phyloP scores from a whole-genome alignment of 1,140 invertebrate genomes.

The Drosophila pseudoobscura region DNA sequence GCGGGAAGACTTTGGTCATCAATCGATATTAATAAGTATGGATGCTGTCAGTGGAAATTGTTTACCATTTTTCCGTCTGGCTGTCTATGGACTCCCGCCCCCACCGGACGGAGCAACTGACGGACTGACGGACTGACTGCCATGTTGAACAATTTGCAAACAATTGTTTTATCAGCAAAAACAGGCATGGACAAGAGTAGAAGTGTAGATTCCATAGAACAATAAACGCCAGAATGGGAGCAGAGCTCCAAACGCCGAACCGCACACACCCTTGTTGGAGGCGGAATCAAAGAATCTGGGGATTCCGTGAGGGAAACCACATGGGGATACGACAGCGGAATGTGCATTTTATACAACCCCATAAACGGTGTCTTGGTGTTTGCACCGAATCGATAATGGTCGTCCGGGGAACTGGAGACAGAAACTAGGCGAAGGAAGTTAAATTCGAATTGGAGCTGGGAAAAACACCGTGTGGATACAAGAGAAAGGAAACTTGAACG shows the following conservation, averaged over 20 bases:
- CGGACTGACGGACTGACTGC: constrained; percentile 34
- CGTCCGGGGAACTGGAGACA: no score
- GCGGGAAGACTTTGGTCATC: constrained; percentile 49
- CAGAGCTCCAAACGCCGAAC: background rate
- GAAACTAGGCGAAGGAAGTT: no score
- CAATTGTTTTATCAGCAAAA: constrained; percentile 65
- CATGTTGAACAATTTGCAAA: constrained; percentile 65
- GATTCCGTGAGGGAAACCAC: no score
- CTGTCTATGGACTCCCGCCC: constrained; percentile 12
- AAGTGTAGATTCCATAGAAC: constrained; percentile 5
- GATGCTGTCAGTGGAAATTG: constrained; percentile 32
- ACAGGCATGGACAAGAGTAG: constrained; percentile 1
- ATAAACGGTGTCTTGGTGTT: no score
- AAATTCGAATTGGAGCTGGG: no score
- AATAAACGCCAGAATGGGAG: constrained; percentile 10
- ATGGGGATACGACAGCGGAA: no score
- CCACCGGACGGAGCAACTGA: background rate
- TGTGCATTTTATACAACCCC: no score
- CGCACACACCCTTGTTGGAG: constrained; percentile 9
- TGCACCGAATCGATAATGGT: no score
- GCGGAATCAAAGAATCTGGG: no score
- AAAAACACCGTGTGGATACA: no score
- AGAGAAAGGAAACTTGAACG: no score
- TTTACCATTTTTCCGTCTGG: constrained; percentile 11
- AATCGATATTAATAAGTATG: constrained; percentile 73